phyloP scores from a whole-genome alignment of 2,113 vertebrate species.

The Sminthopsis crassicaudata region DNA sequence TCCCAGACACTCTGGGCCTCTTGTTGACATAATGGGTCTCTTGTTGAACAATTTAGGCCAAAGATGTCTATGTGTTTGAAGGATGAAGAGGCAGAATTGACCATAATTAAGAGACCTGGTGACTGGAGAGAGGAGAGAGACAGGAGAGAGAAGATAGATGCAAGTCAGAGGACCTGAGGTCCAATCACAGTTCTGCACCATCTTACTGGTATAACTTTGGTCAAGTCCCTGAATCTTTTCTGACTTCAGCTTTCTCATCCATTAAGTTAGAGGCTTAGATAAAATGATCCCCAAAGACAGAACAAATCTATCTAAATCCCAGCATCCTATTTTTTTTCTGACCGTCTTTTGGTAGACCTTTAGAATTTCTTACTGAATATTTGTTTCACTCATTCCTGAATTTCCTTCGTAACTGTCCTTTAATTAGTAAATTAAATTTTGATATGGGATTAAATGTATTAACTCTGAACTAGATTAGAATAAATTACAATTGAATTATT shows the following conservation, averaged over 20 bases:
- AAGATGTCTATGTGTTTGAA: background rate
- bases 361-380: conserved; percentile 35
- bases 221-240: background rate
- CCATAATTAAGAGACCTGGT: background rate
- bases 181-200: background rate
- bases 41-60: background rate
- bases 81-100: background rate
- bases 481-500: background rate
- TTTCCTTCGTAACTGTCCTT: conserved; percentile 40
- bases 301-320: background rate
- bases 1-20: background rate
- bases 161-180: background rate
- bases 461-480: background rate
- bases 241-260: background rate
- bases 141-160: background rate
- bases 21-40: background rate
- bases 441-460: conserved; percentile 14
- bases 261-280: background rate
- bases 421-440: conserved; percentile 12
- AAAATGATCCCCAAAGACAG: background rate
- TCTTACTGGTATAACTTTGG: background rate
- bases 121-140: background rate
- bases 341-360: background rate
- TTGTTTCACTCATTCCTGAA: conserved; percentile 13
- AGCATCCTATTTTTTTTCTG: background rate